Evolutionary conservation across 2,797 vertebrate species (phyloP), one percentile per base, ranked within the genome.

Genomic region (Crossoptilon crossoptilon): DNA sequence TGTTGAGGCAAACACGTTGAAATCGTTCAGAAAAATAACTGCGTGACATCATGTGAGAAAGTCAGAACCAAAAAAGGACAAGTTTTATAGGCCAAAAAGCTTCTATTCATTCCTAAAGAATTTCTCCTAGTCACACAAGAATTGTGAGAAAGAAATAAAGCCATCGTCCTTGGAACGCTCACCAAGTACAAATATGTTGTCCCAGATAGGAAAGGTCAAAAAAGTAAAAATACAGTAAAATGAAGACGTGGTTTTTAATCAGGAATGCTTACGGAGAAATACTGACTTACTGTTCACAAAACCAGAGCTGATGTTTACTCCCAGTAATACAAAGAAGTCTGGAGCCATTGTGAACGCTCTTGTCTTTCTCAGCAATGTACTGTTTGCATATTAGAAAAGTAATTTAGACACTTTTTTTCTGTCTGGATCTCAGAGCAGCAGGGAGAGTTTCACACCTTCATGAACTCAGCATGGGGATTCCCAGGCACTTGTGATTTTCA

Each of bases 1-100:
- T 91, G 84, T 93, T 90, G 86, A 91, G 90, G 84, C 91, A 90
- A 91, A 94, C 77, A 84, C 86, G 84, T 94, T 96, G 91, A 93
- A 96, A 91, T 96, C 68, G 90, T 96, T 95, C 95, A 96, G 88
- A 93, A 96, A 94, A 96, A 94, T 94, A 94, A 88, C 81, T 77
- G 75, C 53, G 91, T 96, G 88, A 96, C 84, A 96, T 95, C 91
- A 96, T 95, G 77, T 90, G 86, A 94, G 87, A 96, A 95, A 93
- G 86, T 94, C 0, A 91, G 91, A 95, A 95, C 94, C 96, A 96
- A 96, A 96, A 94, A 96, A 96, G 94, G 95, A 44, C 68, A 96
- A 83, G 81, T 91, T 88, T 94, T 83, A 15, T 88, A 77, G 53
- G 49, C 90, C 90, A 93, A 84, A 82, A 69, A 91, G 53, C 64